Conservation (phyloP, 2,797 vertebrate genomes). For the Cynodonichthys magdalenae region DNA sequence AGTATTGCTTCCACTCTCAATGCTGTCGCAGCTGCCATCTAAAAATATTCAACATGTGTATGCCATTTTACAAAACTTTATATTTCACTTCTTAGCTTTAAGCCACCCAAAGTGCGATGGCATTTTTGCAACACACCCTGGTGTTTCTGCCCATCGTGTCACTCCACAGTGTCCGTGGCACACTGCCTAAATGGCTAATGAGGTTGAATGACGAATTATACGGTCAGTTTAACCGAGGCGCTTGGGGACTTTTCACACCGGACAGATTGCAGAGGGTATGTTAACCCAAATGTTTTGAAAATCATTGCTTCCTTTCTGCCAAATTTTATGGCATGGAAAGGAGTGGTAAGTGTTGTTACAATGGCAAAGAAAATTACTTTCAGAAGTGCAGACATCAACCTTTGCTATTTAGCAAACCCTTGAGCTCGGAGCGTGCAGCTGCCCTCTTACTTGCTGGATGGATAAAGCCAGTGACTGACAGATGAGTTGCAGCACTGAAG, state of each 20-base stretch:
- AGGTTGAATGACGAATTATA: constrained; percentile 78
- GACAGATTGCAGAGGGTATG: constrained; percentile 57
- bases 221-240: constrained; percentile 68
- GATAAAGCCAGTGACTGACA: constrained; percentile 66
- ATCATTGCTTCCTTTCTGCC: constrained; percentile 29
- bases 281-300: constrained; percentile 51
- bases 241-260: constrained; percentile 37
- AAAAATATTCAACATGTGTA: constrained; percentile 3
- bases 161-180: constrained; percentile 47
- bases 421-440: constrained; percentile 63
- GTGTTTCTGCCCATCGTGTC: constrained; percentile 58
- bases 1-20: too few species aligned
- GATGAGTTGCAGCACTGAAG: constrained; percentile 42
- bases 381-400: constrained; percentile 29
- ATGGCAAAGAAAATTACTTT: constrained; percentile 5
- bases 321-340: constrained; percentile 16
- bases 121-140: neutral
- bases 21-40: neutral
- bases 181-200: constrained; percentile 70
- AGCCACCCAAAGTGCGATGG: neutral
- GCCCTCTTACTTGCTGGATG: constrained; percentile 63
- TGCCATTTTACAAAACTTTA: too few species aligned
- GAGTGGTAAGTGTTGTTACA: constrained; percentile 23
- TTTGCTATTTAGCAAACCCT: constrained; percentile 32
- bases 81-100: too few species aligned